Evolutionary conservation across 2,113 vertebrate species (phyloP), one percentile per base, ranked within the genome.

Genomic region (Coreoperca whiteheadi): DNA sequence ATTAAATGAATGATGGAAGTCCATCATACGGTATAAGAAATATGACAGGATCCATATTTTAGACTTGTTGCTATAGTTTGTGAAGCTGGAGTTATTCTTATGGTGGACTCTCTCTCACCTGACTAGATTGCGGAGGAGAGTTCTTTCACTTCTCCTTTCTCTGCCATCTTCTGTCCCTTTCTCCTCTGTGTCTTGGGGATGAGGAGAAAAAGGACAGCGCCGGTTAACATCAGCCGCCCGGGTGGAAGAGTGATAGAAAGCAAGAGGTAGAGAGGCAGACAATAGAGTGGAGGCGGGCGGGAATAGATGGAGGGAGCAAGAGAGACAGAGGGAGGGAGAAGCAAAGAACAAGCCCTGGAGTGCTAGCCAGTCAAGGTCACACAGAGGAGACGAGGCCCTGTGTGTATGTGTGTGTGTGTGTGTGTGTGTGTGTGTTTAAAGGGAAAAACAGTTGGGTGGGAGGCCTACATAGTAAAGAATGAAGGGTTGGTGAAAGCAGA

Each of bases 291-390:
- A 83, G 70, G 78, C 53, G 32, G 83, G 83, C 28, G 32, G 61
- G 81, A 76, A 89, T 88, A 89, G 83, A 90, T 88, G 79, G 87
- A 90, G 81, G 71, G 84, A 76, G 88, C 60, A 69, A 30, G 82
- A 84, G 88, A 88, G 83, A 89, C 46, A 75, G 87, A 91, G 75
- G 57, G 79, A 90, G 86, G 43, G 66, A 86, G 73, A 90, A 76
- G 88, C 81, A 86, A 82, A 91, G 91, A 93, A 92, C 86, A 84
- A 90, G 92, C 81, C 92, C 89, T 53, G 82, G 90, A 93, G 89
- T 90, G 91, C 90, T 93, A 90, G 89, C 86, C 76, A 93, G 93
- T 91, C 90, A 94, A 94, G 94, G 94, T 94, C 94, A 92, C 66
- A 34, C 88, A 94, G 91, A 94, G 93, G 93, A 94, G 90, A 94